Percentiles rank a stretch among this genome's conserved stretches.
Conservation (phyloP, 2,797 vertebrate genomes). For the Podarcis siculus region DNA sequence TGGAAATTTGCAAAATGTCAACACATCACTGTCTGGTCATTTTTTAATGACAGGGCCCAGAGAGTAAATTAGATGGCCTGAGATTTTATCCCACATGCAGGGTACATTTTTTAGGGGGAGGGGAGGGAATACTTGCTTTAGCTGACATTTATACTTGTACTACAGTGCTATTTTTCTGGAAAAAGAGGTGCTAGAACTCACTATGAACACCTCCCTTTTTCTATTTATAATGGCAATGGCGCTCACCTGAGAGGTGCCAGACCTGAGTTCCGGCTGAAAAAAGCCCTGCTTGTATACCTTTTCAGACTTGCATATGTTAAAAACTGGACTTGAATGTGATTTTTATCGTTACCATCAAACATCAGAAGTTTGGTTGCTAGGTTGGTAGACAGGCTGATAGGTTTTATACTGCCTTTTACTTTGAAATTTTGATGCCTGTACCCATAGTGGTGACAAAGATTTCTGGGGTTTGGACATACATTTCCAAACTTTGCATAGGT, state of each 20-base stretch:
- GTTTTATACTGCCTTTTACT: background rate
- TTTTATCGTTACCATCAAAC: background rate
- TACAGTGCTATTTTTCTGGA: too few relatives aligned
- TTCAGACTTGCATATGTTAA: slow-evolving; percentile 10
- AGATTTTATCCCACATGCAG: slow-evolving; percentile 11
- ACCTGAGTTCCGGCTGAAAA: too few relatives aligned
- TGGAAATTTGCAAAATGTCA: slow-evolving; percentile 39
- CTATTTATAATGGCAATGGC: too few relatives aligned
- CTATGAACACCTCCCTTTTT: too few relatives aligned
- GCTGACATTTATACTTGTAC: background rate
- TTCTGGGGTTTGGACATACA: background rate
- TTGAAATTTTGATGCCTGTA: slow-evolving; percentile 1
- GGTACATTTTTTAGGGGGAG: background rate
- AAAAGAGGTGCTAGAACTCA: too few relatives aligned
- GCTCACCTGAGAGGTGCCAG: too few relatives aligned
- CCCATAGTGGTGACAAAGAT: too few relatives aligned
- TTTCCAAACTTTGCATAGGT: background rate
- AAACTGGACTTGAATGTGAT: background rate
- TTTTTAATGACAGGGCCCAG: slow-evolving; percentile 24
- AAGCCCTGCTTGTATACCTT: background rate
- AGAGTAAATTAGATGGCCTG: slow-evolving; percentile 9
- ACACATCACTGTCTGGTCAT: background rate
- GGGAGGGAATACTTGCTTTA: background rate
- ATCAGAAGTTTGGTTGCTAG: background rate
- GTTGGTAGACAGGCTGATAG: background rate